A percentile compares a stretch with the other conserved stretches of the same genome.
Conservation (phyloP, 2,888 invertebrate species). For the Pristionchus mayeri region DNA sequence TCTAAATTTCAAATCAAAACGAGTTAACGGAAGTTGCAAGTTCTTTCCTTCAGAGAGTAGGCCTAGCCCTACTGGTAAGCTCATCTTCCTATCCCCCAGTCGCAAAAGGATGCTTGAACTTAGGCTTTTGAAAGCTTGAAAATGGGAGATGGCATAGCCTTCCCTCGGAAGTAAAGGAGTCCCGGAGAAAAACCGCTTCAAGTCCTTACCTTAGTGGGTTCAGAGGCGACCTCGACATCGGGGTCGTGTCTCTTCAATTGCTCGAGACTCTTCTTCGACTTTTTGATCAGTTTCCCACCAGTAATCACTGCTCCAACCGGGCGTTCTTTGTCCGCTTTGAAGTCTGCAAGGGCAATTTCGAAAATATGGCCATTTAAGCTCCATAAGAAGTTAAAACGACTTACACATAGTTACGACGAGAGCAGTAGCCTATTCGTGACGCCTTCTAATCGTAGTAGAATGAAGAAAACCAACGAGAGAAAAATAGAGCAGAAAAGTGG, state of each 20-base stretch:
- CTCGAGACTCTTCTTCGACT: constrained; percentile 59
- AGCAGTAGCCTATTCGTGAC: neutral
- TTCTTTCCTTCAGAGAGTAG: too few relatives aligned
- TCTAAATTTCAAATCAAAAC: too few relatives aligned
- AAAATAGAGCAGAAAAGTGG: too few relatives aligned
- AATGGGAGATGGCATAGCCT: neutral
- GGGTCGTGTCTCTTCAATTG: constrained; percentile 64
- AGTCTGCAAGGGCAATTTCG: constrained; percentile 62
- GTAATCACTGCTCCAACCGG: constrained; percentile 56
- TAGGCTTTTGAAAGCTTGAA: constrained; percentile 2
- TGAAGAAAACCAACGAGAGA: neutral
- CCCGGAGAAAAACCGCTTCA: too few relatives aligned
- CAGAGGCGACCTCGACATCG: constrained; percentile 57
- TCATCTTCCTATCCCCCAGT: too few relatives aligned
- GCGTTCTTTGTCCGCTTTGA: constrained; percentile 60
- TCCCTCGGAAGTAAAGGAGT: too few relatives aligned
- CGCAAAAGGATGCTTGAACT: constrained; percentile 38
- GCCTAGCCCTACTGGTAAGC: too few relatives aligned
- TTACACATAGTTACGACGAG: neutral
- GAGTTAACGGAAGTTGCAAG: too few relatives aligned
- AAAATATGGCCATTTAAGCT: neutral
- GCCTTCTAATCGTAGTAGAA: neutral
- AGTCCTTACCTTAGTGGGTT: constrained; percentile 64
- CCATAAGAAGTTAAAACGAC: neutral
- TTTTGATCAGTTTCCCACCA: constrained; percentile 61